Evolutionary conservation across 1,140 invertebrate species (phyloP).

Genomic region (Paralvinella palmiformis): DNA sequence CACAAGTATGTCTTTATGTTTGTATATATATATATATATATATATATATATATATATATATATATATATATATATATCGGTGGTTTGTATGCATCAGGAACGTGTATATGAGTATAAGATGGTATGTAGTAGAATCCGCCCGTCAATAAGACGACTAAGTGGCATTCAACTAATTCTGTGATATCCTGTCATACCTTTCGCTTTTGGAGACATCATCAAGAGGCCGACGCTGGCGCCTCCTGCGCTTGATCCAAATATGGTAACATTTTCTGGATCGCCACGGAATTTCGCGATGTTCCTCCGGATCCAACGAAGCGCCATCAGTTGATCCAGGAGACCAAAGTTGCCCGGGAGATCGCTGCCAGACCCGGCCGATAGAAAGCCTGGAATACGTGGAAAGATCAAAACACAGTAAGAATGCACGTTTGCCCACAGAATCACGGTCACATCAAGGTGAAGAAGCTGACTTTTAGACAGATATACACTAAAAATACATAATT

Average conservation of each 20-base stretch:
- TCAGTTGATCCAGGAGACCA: constrained; percentile 61
- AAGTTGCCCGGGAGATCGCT: constrained; percentile 53
- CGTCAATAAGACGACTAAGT: neutral
- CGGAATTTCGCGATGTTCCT: constrained; percentile 41
- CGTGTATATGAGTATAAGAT: too few species aligned
- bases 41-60: too few species aligned
- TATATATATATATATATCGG: too few species aligned
- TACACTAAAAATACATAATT: too few species aligned
- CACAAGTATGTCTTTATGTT: too few species aligned
- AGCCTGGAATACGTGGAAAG: too few species aligned
- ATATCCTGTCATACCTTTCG: constrained; percentile 15
- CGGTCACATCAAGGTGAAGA: too few species aligned
- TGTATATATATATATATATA: too few species aligned
- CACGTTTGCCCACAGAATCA: too few species aligned
- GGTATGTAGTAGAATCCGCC: neutral
- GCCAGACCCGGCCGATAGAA: constrained; percentile 11
- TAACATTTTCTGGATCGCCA: constrained; percentile 34
- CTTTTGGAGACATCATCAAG: constrained; percentile 9
- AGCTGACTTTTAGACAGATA: too few species aligned
- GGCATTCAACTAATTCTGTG: neutral
- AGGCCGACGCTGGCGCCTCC: constrained; percentile 26
- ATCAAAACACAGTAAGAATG: too few species aligned
- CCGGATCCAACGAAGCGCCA: constrained; percentile 58
- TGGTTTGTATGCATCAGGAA: too few species aligned
- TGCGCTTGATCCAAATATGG: constrained; percentile 38